Evolutionary conservation across 2,113 vertebrate species (phyloP), one percentile per base, ranked within the genome.

Genomic region (Limanda limanda): DNA sequence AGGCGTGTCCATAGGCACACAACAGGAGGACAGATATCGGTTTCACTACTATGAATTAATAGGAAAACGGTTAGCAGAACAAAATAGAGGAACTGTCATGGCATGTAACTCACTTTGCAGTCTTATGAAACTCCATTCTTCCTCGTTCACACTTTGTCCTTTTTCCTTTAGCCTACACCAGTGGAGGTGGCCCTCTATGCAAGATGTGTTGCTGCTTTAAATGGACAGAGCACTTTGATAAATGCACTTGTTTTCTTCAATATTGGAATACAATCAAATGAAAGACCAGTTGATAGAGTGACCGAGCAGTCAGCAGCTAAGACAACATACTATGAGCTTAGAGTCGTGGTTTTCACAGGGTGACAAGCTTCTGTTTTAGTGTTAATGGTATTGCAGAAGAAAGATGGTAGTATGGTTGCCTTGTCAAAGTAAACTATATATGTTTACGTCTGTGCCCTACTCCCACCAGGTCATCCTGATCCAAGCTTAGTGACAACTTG

Each of bases 91-190:
- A 94, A 93, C 87, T 80, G 73, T 51, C 51, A 82, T 90, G 88
- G 75, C 87, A 88, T 90, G 93, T 92, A 90, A 89, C 88, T 91
- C 88, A 77, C 85, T 86, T 89, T 88, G 90, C 88, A 80, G 78
- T 92, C 87, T 94, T 93, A 83, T 82, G 88, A 94, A 93, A 92
- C 85, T 75, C 76, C 85, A 88, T 86, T 92, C 91, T 93, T 93
- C 91, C 92, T 87, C 51, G 89, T 93, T 92, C 80, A 88, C 80
- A 81, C 86, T 91, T 86, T 83, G 80, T 82, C 86, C 58, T 82
- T 89, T 90, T 93, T 91, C 81, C 82, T 89, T 81, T 79, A 74
- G 85, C 77, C 69, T 77, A 76, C 76, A 84, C 89, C 74, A 75
- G 27, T 90, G 62, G 68, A 80, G 74, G 52, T 84, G 83, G 56